These are phyloP conservation scores for Poecilia wingei DNA, from an alignment of 2,797 vertebrate genomes.

Conservation along the genomic window DNA sequence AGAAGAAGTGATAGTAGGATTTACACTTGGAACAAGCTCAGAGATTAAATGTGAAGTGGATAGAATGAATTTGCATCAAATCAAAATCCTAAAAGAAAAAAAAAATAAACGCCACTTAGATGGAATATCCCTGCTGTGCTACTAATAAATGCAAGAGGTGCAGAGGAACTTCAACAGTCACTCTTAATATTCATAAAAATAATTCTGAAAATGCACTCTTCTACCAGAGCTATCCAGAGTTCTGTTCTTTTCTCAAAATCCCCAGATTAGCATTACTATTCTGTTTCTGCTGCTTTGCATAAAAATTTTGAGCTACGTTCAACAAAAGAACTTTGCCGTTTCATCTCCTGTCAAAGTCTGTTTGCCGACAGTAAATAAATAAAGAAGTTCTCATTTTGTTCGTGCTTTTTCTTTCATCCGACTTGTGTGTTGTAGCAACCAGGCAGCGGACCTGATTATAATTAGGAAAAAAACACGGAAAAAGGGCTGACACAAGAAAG, in stretches of 20 bases:
- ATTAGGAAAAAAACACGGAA: constrained; percentile 46
- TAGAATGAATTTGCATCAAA: constrained; percentile 6
- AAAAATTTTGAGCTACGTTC: constrained; percentile 64
- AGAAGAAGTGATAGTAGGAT: neutral
- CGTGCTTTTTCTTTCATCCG: constrained; percentile 75
- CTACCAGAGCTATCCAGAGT: constrained; percentile 25
- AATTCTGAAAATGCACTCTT: constrained; percentile 21
- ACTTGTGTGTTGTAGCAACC: constrained; percentile 62
- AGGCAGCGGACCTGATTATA: constrained; percentile 58
- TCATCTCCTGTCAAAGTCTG: constrained; percentile 72
- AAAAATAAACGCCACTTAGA: constrained; percentile 9
- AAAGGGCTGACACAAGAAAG: constrained; percentile 57
- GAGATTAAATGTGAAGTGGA: constrained; percentile 2
- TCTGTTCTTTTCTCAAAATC: constrained; percentile 29
- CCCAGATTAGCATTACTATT: constrained; percentile 57
- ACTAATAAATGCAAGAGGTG: constrained; percentile 1
- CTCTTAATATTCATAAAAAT: constrained; percentile 6
- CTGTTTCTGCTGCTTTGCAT: constrained; percentile 54
- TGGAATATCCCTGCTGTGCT: constrained; percentile 7
- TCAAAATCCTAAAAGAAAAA: neutral
- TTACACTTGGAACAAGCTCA: neutral
- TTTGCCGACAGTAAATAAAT: constrained; percentile 77
- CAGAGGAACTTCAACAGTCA: constrained; percentile 9
- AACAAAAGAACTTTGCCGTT: constrained; percentile 60
- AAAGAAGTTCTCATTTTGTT: constrained; percentile 69